Conservation (phyloP, 2,113 vertebrate species). For the Clinocottus analis region DNA sequence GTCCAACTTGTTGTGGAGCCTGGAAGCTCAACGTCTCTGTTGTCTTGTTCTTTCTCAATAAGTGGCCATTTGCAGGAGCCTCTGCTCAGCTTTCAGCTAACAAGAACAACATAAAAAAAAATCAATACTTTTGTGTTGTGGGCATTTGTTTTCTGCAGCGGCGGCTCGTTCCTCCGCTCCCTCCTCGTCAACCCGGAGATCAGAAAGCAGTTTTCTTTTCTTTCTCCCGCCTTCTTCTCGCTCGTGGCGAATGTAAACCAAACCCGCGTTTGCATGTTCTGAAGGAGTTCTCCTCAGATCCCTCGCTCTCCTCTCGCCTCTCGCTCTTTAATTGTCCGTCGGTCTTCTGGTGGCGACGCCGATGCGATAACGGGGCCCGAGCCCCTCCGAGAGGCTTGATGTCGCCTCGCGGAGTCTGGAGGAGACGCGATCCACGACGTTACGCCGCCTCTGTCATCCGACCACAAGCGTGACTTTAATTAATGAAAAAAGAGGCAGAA, state of each 20-base stretch:
- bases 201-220: constrained; percentile 40
- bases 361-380: constrained; percentile 53
- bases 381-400: constrained; percentile 70
- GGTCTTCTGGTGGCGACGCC: constrained; percentile 23
- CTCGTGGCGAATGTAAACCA: constrained; percentile 64
- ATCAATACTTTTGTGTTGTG: constrained; percentile 77
- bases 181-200: constrained; percentile 63
- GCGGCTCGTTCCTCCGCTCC: constrained; percentile 39
- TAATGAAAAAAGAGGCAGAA: constrained; percentile 42
- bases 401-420: constrained; percentile 45
- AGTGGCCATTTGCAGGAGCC: constrained; percentile 68
- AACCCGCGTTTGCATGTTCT: constrained; percentile 71
- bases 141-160: constrained; percentile 75
- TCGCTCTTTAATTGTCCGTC: constrained; percentile 73
- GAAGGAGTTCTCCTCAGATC: constrained; percentile 61
- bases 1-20: too few relatives aligned
- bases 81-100: constrained; percentile 67
- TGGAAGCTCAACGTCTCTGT: too few relatives aligned
- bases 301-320: constrained; percentile 62
- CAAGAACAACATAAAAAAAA: constrained; percentile 70
- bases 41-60: too few relatives aligned
- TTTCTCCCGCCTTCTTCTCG: constrained; percentile 5
- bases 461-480: too few relatives aligned
- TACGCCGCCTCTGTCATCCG: constrained; percentile 25
- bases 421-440: constrained; percentile 58